Percentiles rank a stretch among this genome's conserved stretches.
Conservation (phyloP, 2,888 invertebrate genomes). For the Myopa tessellatipennis region DNA sequence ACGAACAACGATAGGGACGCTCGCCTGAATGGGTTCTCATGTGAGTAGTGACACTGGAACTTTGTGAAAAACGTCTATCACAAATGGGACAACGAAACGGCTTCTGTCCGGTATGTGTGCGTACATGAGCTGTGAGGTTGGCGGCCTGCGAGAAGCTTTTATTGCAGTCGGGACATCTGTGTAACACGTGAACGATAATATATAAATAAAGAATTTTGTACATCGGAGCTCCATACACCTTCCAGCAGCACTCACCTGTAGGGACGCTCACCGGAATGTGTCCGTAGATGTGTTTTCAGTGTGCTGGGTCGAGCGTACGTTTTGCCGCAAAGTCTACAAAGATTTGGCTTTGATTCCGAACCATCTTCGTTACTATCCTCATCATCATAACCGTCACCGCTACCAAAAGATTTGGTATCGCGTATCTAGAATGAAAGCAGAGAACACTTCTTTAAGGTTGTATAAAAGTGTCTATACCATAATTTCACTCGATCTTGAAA, state of each 20-base stretch:
- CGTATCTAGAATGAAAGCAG: constrained; percentile 48
- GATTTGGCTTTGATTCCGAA: constrained; percentile 80
- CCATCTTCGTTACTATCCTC: constrained; percentile 72
- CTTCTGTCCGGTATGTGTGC: constrained; percentile 93
- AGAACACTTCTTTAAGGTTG: not conserved
- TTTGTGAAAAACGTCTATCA: constrained; percentile 96
- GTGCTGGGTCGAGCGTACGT: constrained; percentile 97
- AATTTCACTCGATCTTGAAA: not conserved
- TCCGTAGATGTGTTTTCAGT: constrained; percentile 94
- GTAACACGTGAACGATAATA: not conserved
- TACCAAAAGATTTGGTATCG: constrained; percentile 57
- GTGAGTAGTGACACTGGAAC: constrained; percentile 95
- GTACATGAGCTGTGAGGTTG: constrained; percentile 95
- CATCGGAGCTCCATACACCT: not conserved
- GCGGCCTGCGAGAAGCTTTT: constrained; percentile 99
- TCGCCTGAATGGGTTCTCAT: constrained; percentile 99
- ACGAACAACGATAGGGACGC: constrained; percentile 92
- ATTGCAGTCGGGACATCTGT: constrained; percentile 87
- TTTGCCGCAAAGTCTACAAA: constrained; percentile 95
- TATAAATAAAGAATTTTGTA: not conserved
- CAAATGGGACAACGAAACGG: constrained; percentile 98
- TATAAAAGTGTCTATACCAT: not conserved
- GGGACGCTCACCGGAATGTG: constrained; percentile 92
- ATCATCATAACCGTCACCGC: constrained; percentile 73
- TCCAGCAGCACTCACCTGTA: constrained; percentile 59